phyloP scores from a whole-genome alignment of 2,113 vertebrate genomes.

The Psophia crepitans region DNA sequence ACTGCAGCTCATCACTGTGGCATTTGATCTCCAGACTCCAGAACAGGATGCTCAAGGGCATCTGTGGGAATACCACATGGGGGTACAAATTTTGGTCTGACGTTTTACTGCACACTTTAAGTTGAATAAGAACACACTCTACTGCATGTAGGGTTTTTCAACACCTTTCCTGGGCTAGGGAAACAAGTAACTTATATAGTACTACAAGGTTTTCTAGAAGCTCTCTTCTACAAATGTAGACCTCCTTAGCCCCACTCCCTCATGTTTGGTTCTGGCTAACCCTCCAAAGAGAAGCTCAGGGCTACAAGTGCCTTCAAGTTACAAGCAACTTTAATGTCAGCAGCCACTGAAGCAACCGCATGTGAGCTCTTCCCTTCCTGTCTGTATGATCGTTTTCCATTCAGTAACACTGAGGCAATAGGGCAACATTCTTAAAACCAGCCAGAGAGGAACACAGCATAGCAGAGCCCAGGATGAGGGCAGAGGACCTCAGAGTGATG shows the following conservation, averaged over 20 bases:
- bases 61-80: accelerated
- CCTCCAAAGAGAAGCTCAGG: neutral
- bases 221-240: neutral
- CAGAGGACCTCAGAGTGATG: neutral
- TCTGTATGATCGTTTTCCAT: neutral
- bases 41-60: neutral
- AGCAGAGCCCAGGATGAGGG: neutral
- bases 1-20: neutral
- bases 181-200: neutral
- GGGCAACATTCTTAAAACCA: neutral
- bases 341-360: neutral
- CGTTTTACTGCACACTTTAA: neutral
- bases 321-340: neutral
- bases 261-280: neutral
- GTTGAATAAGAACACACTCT: neutral
- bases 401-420: neutral
- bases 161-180: neutral
- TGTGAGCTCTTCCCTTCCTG: neutral
- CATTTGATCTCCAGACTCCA: neutral
- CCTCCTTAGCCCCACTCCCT: neutral
- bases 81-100: neutral
- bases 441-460: neutral
- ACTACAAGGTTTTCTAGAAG: neutral
- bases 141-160: neutral
- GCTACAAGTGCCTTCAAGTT: neutral